A percentile compares a stretch with the other conserved stretches of the same genome.
Conservation (phyloP, 2,113 vertebrate genomes). For the Hemicordylus capensis region DNA sequence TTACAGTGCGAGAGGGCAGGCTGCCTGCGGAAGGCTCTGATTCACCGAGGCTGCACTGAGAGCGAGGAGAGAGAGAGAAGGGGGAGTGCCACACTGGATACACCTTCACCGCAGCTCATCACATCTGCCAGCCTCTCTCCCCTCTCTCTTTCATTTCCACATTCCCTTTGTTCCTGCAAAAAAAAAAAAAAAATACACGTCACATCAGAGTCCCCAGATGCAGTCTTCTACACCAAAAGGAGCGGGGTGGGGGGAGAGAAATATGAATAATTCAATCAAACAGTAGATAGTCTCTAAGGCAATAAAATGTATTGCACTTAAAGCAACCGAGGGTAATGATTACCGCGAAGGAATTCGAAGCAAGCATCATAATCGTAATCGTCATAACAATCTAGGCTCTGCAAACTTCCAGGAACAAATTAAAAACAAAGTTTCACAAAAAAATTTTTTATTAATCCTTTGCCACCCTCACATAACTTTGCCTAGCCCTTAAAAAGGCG, state of each 20-base stretch:
- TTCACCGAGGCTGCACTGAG: constrained; percentile 90
- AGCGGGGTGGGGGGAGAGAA: constrained; percentile 1
- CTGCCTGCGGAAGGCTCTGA: constrained; percentile 90
- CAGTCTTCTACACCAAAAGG: constrained; percentile 82
- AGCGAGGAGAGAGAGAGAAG: constrained; percentile 78
- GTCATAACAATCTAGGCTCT: constrained; percentile 51
- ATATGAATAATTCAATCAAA: constrained; percentile 88
- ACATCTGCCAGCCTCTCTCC: constrained; percentile 88
- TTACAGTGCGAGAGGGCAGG: constrained; percentile 93
- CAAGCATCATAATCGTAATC: constrained; percentile 47
- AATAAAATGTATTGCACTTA: constrained; percentile 83
- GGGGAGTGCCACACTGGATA: constrained; percentile 85
- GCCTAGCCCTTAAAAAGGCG: neutral
- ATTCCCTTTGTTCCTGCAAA: constrained; percentile 87
- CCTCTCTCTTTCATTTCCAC: constrained; percentile 90
- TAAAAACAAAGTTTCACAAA: constrained; percentile 70
- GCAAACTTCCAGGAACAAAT: constrained; percentile 75
- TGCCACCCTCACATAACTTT: constrained; percentile 71
- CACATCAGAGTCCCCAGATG: constrained; percentile 88
- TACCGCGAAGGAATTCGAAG: constrained; percentile 80
- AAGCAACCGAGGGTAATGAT: constrained; percentile 79
- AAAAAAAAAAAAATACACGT: constrained; percentile 82
- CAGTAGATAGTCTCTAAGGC: constrained; percentile 85
- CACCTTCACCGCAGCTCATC: constrained; percentile 90
- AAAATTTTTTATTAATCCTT: constrained; percentile 77